Percentiles rank a stretch among this genome's conserved stretches.
Conservation (phyloP, 2,113 vertebrate genomes). For the Equus przewalskii region DNA sequence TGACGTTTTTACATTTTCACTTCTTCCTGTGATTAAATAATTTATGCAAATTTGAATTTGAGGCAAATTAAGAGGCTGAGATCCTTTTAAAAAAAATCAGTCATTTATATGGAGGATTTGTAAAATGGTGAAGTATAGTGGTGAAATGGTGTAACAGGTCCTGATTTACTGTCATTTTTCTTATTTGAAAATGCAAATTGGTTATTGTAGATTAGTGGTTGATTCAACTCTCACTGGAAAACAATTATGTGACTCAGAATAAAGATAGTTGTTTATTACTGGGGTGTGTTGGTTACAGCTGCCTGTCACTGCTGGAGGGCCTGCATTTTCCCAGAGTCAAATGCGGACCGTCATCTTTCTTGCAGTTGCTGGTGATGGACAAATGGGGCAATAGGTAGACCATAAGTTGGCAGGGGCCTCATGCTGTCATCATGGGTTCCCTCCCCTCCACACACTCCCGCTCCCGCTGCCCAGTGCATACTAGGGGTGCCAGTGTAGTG, state of each 20-base stretch:
- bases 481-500: not conserved
- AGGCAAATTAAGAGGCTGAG: not conserved
- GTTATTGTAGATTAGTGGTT: constrained; percentile 1
- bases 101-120: not conserved
- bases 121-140: not conserved
- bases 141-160: not conserved
- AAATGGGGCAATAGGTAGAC: not conserved
- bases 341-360: not conserved
- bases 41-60: not conserved
- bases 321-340: not conserved
- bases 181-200: constrained; percentile 13
- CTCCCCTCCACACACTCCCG: not conserved
- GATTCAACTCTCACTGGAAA: not conserved
- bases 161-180: not conserved
- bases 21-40: not conserved
- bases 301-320: no score
- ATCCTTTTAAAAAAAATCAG: not conserved
- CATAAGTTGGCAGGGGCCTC: not conserved
- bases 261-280: not conserved
- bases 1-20: not conserved
- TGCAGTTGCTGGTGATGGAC: not conserved
- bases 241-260: not conserved
- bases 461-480: fast-evolving
- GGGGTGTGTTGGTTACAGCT: not conserved
- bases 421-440: not conserved